Conservation (phyloP, 2,888 invertebrate genomes). For the Hypolimnas misippus region DNA sequence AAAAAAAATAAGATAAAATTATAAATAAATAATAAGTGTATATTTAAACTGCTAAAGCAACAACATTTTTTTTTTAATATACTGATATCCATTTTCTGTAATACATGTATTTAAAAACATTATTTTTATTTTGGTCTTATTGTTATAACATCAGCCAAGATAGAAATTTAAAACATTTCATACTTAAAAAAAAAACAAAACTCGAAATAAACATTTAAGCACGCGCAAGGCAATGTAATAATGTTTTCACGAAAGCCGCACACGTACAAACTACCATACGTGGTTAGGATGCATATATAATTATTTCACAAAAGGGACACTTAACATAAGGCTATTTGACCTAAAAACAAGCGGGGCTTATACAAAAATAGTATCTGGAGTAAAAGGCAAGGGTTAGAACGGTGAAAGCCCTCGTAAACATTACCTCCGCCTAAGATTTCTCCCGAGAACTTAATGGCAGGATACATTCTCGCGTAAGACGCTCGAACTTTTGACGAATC, state of each 20-base stretch:
- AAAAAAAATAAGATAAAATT: no score
- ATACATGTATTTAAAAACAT: no score
- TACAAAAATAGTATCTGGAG: constrained; percentile 36
- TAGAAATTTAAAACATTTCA: background rate
- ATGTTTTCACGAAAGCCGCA: background rate
- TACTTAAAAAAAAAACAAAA: background rate
- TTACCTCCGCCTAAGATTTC: constrained; percentile 47
- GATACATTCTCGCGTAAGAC: constrained; percentile 25
- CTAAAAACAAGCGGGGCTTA: constrained; percentile 34
- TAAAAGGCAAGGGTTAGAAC: constrained; percentile 49
- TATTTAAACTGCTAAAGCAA: no score
- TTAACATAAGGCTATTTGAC: constrained; percentile 19
- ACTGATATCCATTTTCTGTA: no score
- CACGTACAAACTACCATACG: background rate
- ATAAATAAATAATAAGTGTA: no score
- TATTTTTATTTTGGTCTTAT: no score
- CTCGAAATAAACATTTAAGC: constrained; percentile 3
- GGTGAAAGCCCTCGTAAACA: constrained; percentile 50
- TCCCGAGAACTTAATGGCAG: constrained; percentile 34
- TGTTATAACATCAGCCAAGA: no score
- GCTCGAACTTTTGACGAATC: no score
- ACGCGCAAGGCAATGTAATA: background rate
- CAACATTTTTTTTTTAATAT: no score
- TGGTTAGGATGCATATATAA: constrained; percentile 17
- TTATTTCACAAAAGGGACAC: constrained; percentile 21